Conservation (phyloP, 2,888 invertebrate species). For the Buathra laborator region DNA sequence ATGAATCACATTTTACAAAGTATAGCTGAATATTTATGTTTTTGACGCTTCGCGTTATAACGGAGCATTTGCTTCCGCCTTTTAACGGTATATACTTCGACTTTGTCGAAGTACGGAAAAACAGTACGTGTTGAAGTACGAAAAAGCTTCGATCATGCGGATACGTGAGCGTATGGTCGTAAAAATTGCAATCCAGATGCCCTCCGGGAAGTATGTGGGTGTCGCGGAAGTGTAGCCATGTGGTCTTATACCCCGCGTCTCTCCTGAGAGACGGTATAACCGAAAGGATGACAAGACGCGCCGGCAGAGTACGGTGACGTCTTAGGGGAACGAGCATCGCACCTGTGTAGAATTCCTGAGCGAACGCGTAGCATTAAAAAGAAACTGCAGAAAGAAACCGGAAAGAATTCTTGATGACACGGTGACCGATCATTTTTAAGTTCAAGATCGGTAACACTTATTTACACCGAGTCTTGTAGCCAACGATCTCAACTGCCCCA, state of each 20-base stretch:
- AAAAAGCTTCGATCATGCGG: neutral
- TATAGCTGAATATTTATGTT: too few relatives aligned
- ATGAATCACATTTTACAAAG: neutral
- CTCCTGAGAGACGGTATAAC: constrained; percentile 9
- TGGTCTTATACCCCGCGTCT: constrained; percentile 38
- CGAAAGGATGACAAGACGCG: neutral
- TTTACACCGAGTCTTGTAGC: neutral
- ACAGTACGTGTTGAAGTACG: neutral
- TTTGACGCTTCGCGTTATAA: too few relatives aligned
- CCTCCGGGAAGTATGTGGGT: neutral
- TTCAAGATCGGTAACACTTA: neutral
- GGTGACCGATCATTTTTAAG: too few relatives aligned
- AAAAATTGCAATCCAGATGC: constrained; percentile 47
- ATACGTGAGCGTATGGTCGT: neutral
- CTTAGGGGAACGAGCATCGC: constrained; percentile 14
- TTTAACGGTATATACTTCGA: too few relatives aligned
- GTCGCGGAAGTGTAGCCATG: constrained; percentile 41
- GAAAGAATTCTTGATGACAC: neutral
- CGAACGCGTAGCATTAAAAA: neutral
- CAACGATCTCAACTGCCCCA: neutral
- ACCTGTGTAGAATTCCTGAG: neutral
- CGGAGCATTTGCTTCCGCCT: too few relatives aligned
- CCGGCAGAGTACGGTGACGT: neutral
- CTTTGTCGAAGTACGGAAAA: too few relatives aligned
- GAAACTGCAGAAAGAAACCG: neutral